Base-by-base conservation (phyloP, 2,113 vertebrate species). In the Erpornis zantholeuca region DNA sequence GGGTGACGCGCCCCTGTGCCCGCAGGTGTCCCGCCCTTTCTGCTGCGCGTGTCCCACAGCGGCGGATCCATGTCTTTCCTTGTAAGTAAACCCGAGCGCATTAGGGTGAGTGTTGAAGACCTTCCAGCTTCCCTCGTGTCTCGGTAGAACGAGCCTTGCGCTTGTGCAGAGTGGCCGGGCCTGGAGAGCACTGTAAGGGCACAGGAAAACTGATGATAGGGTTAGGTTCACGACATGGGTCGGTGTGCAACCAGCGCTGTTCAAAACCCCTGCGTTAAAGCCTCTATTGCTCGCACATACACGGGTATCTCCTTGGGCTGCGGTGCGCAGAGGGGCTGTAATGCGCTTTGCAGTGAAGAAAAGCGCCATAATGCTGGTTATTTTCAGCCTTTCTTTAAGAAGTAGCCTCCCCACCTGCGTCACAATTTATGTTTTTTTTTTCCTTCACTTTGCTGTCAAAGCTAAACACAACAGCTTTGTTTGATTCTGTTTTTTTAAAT, bases 61-160 rank as follows among this genome's bases (percentile, higher is more conserved):
- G 82, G 94, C 92, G 95, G 98, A 97, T 96, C 97, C 97, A 98
- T 98, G 98, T 98, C 98, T 98, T 98, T 98, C 96, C 98, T 98
- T 96, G 98, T 98, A 98, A 98, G 98, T 98, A 98, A 98, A 97
- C 98, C 97, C 97, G 98, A 98, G 75, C 97, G 97, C 82, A 98
- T 98, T 95, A 97, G 98, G 98, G 98, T 98, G 97, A 98, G 98
- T 98, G 97, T 97, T 97, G 87, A 93, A 95, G 40, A 72, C 90
- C 52, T 97, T 97, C 73, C 95, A 79, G 64, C 72, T 82, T 97
- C 95, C 77, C 92, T 96, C 91, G 19, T 38, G 96, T 28, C 88
- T 27, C 91, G 80, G 28, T 83, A 82, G 72, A 53, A 49, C 24
- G 21, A 63, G 52, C 42, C 52, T 82, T 19, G 50, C 11, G 45